Base-by-base conservation (phyloP, 1,140 invertebrate genomes). In the Dreissena rostriformis region DNA sequence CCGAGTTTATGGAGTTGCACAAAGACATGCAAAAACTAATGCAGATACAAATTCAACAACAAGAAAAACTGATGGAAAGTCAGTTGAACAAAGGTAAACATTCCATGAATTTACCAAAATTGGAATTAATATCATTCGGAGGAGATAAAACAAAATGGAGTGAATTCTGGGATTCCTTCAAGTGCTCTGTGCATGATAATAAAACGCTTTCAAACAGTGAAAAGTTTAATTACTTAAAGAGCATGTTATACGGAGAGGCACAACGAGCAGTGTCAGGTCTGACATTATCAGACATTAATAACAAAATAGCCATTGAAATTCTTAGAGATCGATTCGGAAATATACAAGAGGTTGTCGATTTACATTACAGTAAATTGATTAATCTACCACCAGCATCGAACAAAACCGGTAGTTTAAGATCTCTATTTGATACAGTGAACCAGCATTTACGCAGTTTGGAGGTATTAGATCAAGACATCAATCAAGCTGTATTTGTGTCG, bases 361-460 rank as follows among this genome's bases (percentile, higher is more conserved):
- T 39, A 72, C 70, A 72, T 51, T 72, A 24, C 29, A 72, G 49
- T 51, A 39, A 28, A 15, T 51, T 72, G 28, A 51, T 72, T 22
- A 72, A 15, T 72, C 49, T 72, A 28, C 14, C 26, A 49, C 19
- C 70, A 28, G 22, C 70, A 39, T 12, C 70, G 12, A 72, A 72
- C 49, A 51, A 72, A 72, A 72, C 70, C 10, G 15, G 22, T 14
- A 72, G 70, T 72, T 51, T 72, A 39, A 28, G 70, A 39, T 14
- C 14, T 14, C 49, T 72, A 10, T 22, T 72, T 15, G 70, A 72
- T 51, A 72, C 24, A 12, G 70, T 72, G 17, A 39, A 72, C 14
- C 26, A 22, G 39, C 70, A 72, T 72, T 72, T 72, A 72, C 70
- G 29, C 24, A 72, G 70, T 39, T 39, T 72, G 15, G 19, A 72